Evolutionary conservation across 1,140 invertebrate genomes (phyloP), one percentile per base, ranked within the genome.

Genomic region (Drosophila busckii): DNA sequence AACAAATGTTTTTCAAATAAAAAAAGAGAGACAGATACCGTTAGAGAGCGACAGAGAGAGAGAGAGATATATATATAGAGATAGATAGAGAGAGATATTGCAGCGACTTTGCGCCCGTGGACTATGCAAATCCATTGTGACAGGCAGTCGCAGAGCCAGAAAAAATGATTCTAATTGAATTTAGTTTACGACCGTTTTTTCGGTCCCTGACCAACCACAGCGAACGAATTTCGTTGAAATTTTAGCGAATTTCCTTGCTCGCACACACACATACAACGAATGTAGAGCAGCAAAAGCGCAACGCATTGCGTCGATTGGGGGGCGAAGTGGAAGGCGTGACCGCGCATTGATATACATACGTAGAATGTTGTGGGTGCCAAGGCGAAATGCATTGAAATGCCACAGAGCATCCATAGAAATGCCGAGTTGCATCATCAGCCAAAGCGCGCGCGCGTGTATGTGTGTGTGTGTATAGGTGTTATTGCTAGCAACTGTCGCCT

Each of bases 101-200:
- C n/a, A n/a, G n/a, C 19, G 44, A 19, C 25, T 2, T 12, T 25
- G 41, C 28, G 19, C 23, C 32, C 3, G 29, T 20, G 19, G 15
- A 19, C 66, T 46, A 76, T 78, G 70, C 54, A 76, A 78, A 78
- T 78, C 61, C 61, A 78, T 78, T 78, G 66, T 76, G 73, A 71
- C 66, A 66, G 42, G 10, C 9, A 23, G 28, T 8, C 20, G 40
- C 40, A 16, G 55, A 52, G 4, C 19, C 29, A 23, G 9, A 48
- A 45, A 29, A 48, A 53, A 70, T 37, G 48, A 80, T 62, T 60
- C 73, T 80, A 80, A 80, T 80, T 80, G 73, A 80, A 80, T 80
- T 80, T 73, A 80, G 73, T 73, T 80, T 80, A 82, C 56, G 73
- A 62, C 75, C 44, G 52, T 56, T 80, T 70, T n/a, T 70, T 60